Evolutionary conservation across 2,888 invertebrate genomes (phyloP), one percentile per base, ranked within the genome.

Genomic region (Margaritifera margaritifera): DNA sequence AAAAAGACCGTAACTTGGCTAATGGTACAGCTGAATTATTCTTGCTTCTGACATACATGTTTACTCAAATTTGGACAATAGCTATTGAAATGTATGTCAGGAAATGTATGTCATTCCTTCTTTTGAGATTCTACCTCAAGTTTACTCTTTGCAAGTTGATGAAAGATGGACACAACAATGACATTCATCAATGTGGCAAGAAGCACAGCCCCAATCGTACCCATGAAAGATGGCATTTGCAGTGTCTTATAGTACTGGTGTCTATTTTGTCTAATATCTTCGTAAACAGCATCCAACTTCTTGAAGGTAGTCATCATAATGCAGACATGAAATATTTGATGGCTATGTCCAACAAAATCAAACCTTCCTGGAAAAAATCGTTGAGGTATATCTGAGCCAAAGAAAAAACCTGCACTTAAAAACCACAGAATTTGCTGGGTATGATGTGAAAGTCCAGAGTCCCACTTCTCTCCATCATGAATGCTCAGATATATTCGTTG

Each of bases 301-400:
- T 81, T 82, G 50, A 83, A 78, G 3, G 88, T 87, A 52, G 85
- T 86, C 75, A 88, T 81, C 71, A 85, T 81, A 64, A 89, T 89
- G 71, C 84, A 87, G 25, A 89, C 78, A 73, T 89, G 89, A 72
- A 89, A 89, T 57, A 88, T 75, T 77, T 89, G 89, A 69, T 89
- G 89, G 66, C 89, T 87, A 76, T 89, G 88, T 31, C 86, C 85
- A 19, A 89, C 72, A 68, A 87, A 84, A 64, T 89, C 89, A 79
- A 83, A 89, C 62, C 75, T 78, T 50, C 89, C 89, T 4, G 88
- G 88, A 58, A 80, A 82, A 66, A 85, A 84, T 20, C 87, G 74
- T 68, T 89, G 88, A 15, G 89, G 89, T 63, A 88, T 81, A 67
- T 89, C 87, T 6, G 86, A 82, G 56, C 86, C 84, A 74, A 88